A percentile compares a stretch with the other conserved stretches of the same genome.
Evolutionary conservation across 2,888 invertebrate genomes (phyloP).

Genomic region (Leptopilina drosophilae): DNA sequence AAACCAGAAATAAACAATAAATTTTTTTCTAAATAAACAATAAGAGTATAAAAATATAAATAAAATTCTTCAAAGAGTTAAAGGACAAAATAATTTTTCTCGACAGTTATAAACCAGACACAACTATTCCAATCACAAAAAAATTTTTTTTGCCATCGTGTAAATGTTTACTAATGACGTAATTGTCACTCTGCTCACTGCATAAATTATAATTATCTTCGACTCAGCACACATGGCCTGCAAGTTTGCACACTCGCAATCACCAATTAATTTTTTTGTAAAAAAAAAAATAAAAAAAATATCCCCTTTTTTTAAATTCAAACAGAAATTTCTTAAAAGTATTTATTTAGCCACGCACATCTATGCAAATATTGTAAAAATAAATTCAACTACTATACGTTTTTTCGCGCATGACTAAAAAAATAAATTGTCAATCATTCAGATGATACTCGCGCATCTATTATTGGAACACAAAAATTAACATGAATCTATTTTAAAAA

Average conservation of each 20-base stretch:
- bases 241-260: slow-evolving; percentile 7
- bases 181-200: slow-evolving; percentile 11
- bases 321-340: neutral
- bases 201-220: slow-evolving; percentile 1
- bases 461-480: neutral
- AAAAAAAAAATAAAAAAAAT: no score
- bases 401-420: neutral
- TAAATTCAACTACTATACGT: neutral
- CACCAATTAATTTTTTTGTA: neutral
- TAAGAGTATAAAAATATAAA: no score
- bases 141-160: neutral
- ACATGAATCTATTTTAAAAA: neutral
- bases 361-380: neutral
- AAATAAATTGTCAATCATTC: neutral
- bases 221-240: slow-evolving; percentile 25
- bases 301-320: neutral
- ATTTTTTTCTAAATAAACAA: no score
- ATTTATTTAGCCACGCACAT: no score
- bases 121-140: no score
- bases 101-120: no score
- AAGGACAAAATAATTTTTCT: no score
- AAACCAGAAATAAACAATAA: no score
- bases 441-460: neutral
- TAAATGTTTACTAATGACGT: slow-evolving; percentile 55
- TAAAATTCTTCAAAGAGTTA: no score